Percentiles rank a stretch among this genome's conserved stretches.
These are phyloP conservation scores for Teleogryllus oceanicus DNA, from an alignment of 2,888 invertebrate species.

Conservation along the genomic window DNA sequence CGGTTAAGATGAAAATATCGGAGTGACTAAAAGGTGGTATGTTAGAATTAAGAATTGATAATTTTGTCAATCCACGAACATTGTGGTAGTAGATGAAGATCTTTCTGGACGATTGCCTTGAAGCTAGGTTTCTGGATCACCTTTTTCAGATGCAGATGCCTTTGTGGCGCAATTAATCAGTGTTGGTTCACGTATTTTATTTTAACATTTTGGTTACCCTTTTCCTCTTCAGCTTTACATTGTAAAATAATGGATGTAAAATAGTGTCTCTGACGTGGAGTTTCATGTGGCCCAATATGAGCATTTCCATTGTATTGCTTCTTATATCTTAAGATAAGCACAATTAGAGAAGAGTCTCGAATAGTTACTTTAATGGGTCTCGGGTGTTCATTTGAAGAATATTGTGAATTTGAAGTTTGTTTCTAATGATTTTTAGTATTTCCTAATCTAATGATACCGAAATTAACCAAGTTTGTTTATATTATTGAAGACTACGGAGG, in stretches of 20 bases:
- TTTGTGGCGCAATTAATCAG: background rate
- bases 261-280: background rate
- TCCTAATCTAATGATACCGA: background rate
- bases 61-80: background rate
- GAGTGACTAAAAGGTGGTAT: background rate
- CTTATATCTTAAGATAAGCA: background rate
- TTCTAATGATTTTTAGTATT: background rate
- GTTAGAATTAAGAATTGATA: background rate
- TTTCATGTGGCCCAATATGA: background rate
- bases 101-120: background rate
- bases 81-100: background rate
- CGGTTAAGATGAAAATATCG: background rate
- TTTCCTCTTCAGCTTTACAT: background rate
- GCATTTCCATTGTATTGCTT: background rate
- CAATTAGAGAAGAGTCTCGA: background rate
- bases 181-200: background rate
- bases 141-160: background rate
- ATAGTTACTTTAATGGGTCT: background rate
- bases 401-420: background rate
- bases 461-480: background rate
- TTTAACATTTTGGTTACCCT: background rate
- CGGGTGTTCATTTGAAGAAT: background rate
- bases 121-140: background rate
- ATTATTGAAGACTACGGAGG: background rate
- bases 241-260: background rate